Percentiles rank a stretch among this genome's conserved stretches.
Conservation (phyloP, 2,113 vertebrate species). For the Marmota flaviventris region DNA sequence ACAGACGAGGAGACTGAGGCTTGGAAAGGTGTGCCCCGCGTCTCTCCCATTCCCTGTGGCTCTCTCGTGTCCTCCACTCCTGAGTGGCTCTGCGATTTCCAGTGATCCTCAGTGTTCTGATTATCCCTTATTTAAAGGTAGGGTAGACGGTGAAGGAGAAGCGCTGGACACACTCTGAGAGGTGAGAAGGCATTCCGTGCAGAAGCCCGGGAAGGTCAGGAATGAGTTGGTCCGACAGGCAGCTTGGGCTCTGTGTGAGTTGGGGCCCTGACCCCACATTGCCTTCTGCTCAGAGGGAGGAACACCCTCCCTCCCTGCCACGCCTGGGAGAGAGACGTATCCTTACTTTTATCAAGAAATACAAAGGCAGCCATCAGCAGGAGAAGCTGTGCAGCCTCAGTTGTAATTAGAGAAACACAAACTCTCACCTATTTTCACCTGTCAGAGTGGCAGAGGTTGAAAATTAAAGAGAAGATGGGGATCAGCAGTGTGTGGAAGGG, state of each 20-base stretch:
- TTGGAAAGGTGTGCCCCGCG: accelerated
- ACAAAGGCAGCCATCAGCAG: not conserved
- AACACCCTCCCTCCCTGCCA: accelerated
- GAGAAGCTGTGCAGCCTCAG: not conserved
- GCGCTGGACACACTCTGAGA: not conserved
- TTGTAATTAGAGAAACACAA: not conserved
- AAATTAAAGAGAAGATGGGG: not conserved
- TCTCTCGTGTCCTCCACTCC: too few species aligned
- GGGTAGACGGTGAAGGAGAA: not conserved
- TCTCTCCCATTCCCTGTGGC: accelerated
- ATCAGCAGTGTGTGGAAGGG: not conserved
- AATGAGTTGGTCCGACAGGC: not conserved
- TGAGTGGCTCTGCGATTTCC: not conserved
- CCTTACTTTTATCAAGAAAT: not conserved
- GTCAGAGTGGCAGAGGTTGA: not conserved
- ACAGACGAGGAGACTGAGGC: not conserved
- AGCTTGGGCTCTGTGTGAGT: accelerated
- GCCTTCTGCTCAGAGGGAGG: accelerated
- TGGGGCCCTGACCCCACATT: accelerated
- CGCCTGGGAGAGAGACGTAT: accelerated
- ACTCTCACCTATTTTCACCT: not conserved
- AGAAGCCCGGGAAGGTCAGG: too few species aligned
- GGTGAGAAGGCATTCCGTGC: accelerated
- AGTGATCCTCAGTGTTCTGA: not conserved
- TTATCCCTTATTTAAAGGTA: not conserved